These are phyloP conservation scores for Drosophila leontia DNA, from an alignment of 1,140 invertebrate genomes.

Conservation along the genomic window DNA sequence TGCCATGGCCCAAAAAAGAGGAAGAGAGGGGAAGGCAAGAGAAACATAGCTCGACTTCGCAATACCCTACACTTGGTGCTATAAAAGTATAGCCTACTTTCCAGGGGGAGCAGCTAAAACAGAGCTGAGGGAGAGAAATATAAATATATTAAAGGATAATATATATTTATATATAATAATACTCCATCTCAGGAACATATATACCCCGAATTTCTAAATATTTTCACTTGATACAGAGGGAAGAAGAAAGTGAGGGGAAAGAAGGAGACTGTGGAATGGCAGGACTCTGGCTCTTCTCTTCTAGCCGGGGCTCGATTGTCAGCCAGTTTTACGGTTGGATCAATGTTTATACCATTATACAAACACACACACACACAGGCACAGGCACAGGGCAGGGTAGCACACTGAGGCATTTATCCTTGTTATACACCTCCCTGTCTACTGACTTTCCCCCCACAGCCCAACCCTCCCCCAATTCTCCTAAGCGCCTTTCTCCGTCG, in stretches of 20 bases:
- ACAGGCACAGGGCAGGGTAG: slow-evolving; percentile 2
- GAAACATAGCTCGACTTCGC: not conserved
- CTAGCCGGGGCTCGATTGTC: slow-evolving; percentile 61
- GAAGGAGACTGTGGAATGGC: slow-evolving; percentile 35
- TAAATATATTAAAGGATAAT: no score
- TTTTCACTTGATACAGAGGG: not conserved
- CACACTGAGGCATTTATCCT: slow-evolving; percentile 74
- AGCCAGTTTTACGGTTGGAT: slow-evolving; percentile 82
- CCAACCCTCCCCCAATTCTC: slow-evolving; percentile 3
- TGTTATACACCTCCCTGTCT: slow-evolving; percentile 60
- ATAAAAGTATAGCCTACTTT: not conserved
- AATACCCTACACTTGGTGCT: not conserved
- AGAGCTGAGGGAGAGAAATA: not conserved
- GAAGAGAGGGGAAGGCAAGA: not conserved
- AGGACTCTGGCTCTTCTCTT: slow-evolving; percentile 38
- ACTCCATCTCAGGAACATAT: not conserved
- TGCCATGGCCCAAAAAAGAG: slow-evolving; percentile 56
- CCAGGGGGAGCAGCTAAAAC: no score
- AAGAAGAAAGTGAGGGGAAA: not conserved
- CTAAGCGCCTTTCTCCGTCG: slow-evolving; percentile 53
- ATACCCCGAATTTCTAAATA: not conserved
- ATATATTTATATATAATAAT: not conserved
- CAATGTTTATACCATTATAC: slow-evolving; percentile 78
- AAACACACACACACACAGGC: slow-evolving; percentile 53
- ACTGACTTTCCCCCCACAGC: not conserved